phyloP scores from a whole-genome alignment of 1,140 invertebrate species.

The Trissolcus basalis region DNA sequence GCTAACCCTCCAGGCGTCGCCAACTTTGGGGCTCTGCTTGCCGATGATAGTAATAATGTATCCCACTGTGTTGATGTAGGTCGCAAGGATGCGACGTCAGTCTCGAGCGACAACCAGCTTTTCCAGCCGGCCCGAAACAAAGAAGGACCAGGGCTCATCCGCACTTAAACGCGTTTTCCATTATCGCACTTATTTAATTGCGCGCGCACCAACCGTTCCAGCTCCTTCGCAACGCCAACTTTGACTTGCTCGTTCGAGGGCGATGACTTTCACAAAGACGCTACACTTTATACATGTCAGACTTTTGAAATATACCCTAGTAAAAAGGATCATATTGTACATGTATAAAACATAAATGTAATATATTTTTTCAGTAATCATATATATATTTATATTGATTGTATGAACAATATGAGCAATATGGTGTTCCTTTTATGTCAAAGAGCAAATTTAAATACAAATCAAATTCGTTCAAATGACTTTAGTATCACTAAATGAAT shows the following conservation, averaged over 20 bases:
- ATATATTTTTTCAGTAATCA: no score
- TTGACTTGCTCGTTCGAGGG: conserved; percentile 3
- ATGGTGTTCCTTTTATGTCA: no score
- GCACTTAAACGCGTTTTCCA: conserved; percentile 23
- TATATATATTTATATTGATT: no score
- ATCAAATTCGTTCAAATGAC: no score
- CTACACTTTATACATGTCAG: no score
- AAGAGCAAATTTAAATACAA: no score
- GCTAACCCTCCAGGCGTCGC: conserved; percentile 51
- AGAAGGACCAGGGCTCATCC: conserved; percentile 12
- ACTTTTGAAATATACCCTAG: no score
- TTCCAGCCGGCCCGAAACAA: no score
- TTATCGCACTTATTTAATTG: conserved; percentile 39
- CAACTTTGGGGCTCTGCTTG: conserved; percentile 51
- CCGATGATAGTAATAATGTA: conserved; percentile 59
- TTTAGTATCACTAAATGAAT: no score
- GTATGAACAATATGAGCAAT: no score
- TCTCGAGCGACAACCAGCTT: conserved; percentile 36
- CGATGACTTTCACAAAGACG: conserved; percentile 8
- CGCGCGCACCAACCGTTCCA: conserved; percentile 6
- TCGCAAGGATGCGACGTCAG: conserved; percentile 50
- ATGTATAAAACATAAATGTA: no score
- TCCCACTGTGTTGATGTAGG: conserved; percentile 57
- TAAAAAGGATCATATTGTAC: no score
- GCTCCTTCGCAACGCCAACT: conserved; percentile 5